Conservation (phyloP, 2,797 vertebrate genomes). For the Glyptemys insculpta region DNA sequence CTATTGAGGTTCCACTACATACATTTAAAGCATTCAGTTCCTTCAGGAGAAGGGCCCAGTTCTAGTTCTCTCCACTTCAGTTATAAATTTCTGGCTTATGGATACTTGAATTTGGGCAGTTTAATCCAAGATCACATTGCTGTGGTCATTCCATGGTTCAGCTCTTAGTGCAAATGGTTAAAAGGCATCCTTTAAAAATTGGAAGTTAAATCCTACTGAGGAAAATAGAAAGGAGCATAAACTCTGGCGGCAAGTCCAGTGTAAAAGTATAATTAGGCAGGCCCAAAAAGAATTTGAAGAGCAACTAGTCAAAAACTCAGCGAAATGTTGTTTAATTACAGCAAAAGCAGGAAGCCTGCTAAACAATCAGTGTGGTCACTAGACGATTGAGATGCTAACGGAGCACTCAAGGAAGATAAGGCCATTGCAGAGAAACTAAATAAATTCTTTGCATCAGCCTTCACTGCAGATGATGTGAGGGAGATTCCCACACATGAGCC, state of each 20-base stretch:
- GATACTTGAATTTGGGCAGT: slow-evolving; percentile 75
- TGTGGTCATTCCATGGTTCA: slow-evolving; percentile 72
- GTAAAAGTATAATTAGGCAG: background rate
- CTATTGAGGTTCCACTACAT: slow-evolving; percentile 49
- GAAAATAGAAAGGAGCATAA: background rate
- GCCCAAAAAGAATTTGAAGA: background rate
- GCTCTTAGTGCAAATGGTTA: slow-evolving; percentile 24
- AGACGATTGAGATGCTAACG: background rate
- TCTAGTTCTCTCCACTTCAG: slow-evolving; percentile 74
- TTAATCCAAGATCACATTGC: slow-evolving; percentile 76
- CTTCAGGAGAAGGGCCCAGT: slow-evolving; percentile 66
- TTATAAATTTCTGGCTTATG: slow-evolving; percentile 78
- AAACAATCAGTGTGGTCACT: background rate
- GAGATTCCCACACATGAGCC: background rate
- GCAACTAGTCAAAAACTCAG: background rate
- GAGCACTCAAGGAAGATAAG: background rate
- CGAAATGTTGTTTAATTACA: background rate
- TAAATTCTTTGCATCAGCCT: background rate
- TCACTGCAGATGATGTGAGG: background rate
- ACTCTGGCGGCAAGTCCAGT: background rate
- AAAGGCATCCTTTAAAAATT: background rate
- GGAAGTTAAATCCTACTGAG: background rate
- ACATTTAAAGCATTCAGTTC: slow-evolving; percentile 70
- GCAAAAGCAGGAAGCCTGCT: background rate
- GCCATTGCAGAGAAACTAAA: background rate